phyloP scores from a whole-genome alignment of 2,113 vertebrate genomes.

The Tautogolabrus adspersus region DNA sequence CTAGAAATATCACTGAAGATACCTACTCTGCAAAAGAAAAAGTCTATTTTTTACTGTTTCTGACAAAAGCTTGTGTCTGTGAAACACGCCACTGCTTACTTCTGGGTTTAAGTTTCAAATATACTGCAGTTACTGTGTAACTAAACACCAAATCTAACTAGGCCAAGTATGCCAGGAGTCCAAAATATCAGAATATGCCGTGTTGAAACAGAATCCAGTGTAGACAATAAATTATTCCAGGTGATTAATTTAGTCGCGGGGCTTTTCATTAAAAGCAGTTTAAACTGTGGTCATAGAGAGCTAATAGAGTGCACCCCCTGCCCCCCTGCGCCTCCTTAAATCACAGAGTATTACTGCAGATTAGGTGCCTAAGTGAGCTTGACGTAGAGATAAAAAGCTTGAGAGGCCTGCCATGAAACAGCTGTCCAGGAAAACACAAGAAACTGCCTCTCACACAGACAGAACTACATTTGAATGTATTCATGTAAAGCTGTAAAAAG shows the following conservation, averaged over 20 bases:
- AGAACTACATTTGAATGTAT: background rate
- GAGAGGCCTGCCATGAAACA: conserved; percentile 69
- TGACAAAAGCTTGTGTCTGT: conserved; percentile 55
- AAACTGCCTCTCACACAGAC: conserved; percentile 29
- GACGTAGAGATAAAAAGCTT: conserved; percentile 74
- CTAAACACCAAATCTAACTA: conserved; percentile 52
- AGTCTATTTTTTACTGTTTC: conserved; percentile 31
- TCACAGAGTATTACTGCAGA: conserved; percentile 68
- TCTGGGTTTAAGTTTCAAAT: conserved; percentile 56
- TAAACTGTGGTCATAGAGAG: conserved; percentile 8
- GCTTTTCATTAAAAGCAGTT: conserved; percentile 39
- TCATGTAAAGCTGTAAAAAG: background rate
- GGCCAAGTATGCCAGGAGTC: conserved; percentile 51
- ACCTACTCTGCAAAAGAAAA: background rate
- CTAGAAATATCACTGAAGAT: background rate
- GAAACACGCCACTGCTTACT: conserved; percentile 36
- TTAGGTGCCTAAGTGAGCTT: conserved; percentile 72
- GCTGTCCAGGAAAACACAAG: conserved; percentile 69
- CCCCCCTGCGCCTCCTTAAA: conserved; percentile 45
- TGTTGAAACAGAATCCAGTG: conserved; percentile 40
- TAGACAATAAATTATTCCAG: conserved; percentile 46
- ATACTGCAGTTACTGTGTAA: conserved; percentile 46
- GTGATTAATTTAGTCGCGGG: conserved; percentile 10
- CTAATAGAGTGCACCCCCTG: conserved; percentile 7
- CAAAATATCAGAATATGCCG: conserved; percentile 40